A percentile compares a stretch with the other conserved stretches of the same genome.
These are phyloP conservation scores for Bos indicus DNA, from an alignment of 2,113 vertebrate species.

Conservation along the genomic window DNA sequence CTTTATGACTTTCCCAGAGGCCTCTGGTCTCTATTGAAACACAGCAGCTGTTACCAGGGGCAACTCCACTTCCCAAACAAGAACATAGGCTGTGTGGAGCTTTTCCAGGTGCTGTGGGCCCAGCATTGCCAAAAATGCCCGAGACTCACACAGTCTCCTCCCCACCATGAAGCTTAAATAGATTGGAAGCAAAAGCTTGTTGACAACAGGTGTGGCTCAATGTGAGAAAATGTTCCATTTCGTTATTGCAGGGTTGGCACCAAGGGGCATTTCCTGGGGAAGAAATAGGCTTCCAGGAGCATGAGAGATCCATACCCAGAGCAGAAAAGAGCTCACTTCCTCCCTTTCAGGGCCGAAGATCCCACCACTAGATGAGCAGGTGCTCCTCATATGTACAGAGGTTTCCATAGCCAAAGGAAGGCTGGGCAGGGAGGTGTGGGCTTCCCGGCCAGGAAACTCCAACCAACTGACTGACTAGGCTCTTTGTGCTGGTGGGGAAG, in stretches of 20 bases:
- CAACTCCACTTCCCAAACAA: constrained; percentile 29
- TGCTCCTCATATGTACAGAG: background rate
- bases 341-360: background rate
- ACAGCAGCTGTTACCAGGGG: constrained; percentile 15
- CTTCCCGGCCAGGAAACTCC: fast-evolving
- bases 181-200: constrained; percentile 36
- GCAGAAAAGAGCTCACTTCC: background rate
- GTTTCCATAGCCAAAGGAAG: background rate
- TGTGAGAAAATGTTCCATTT: constrained; percentile 26
- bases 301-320: background rate
- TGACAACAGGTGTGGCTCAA: constrained; percentile 57
- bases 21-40: background rate
- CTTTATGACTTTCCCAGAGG: background rate
- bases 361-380: background rate
- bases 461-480: background rate
- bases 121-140: background rate
- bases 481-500: background rate
- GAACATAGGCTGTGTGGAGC: background rate
- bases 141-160: background rate
- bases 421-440: background rate
- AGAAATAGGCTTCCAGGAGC: background rate
- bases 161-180: background rate
- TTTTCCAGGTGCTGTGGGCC: constrained; percentile 25
- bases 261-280: background rate
- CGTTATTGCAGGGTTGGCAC: background rate